Base-by-base conservation (phyloP, 2,797 vertebrate species). In the Sebastes melanostomus region DNA sequence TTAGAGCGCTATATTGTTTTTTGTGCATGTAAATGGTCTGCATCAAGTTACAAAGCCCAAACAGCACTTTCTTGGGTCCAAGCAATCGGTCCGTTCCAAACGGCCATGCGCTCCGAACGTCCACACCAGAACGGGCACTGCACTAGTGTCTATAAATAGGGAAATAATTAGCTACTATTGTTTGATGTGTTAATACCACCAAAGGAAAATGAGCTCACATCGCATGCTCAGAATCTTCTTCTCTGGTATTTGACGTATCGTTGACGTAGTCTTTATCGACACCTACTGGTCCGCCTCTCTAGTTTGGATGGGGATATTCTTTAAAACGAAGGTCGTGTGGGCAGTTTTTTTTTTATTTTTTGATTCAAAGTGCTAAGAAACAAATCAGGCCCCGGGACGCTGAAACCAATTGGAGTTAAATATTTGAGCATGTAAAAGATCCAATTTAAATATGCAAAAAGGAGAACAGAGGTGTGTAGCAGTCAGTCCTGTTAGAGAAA, bases 361-460 rank as follows among this genome's bases (percentile, higher is more conserved):
- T 42, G 38, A 50, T 66, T 71, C 30, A 62, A 76, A 77, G 61
- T 79, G 20, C 13, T 52, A 71, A 63, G 68, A 74, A 78, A 70
- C 79, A 83, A 71, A 85, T 80, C 18, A 63, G 52, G 14, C 30
- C 11, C 24, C 3, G 30, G 46, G 29, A 24, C 3, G 0, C 52
- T 72, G 30, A 65, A 80, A 77, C 20, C 46, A 78, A 58, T 32
- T 54, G 10, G 6, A 66, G 54, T 29, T 20, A 2, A 46, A 68
- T 55, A 66, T 70, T 46, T 80, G 32, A n/a, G 11, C 12, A 83
- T 69, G 66, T 10, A 79, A 82, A 87, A 34, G 14, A 73, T 55
- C 9, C 38, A 62, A 46, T 29, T 83, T 67, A 75, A 81, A 82
- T 38, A 71, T 58, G 68, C 66, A 81, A 67, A 81, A 46, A 16